phyloP scores from a whole-genome alignment of 2,113 vertebrate genomes.

The Burhinus oedicnemus region DNA sequence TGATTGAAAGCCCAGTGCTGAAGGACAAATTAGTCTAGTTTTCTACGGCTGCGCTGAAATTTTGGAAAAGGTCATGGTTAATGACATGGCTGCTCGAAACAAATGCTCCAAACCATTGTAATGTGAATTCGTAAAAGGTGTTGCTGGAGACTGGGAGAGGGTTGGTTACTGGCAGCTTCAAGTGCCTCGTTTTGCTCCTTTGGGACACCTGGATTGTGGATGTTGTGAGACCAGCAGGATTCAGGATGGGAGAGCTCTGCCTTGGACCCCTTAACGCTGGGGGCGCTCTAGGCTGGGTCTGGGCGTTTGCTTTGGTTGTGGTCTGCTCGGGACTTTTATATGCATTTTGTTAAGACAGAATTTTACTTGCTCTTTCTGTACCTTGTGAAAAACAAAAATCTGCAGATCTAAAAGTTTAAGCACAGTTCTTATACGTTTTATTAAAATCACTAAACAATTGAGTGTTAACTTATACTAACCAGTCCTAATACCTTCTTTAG shows the following conservation, averaged over 20 bases:
- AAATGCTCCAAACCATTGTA: not conserved
- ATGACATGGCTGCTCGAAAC: not conserved
- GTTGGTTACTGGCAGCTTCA: not conserved
- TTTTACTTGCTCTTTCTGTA: not conserved
- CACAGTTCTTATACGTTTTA: not conserved
- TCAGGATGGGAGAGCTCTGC: not conserved
- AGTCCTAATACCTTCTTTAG: not conserved
- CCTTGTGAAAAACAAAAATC: not conserved
- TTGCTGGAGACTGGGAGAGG: not conserved
- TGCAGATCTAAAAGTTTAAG: not conserved
- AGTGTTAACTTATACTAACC: not conserved
- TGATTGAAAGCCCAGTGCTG: not conserved
- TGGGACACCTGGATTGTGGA: not conserved
- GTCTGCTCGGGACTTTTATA: not conserved
- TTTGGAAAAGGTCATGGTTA: not conserved
- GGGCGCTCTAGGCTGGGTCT: fast-evolving
- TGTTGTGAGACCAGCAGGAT: too few species aligned
- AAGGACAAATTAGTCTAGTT: not conserved
- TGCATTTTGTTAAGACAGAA: not conserved
- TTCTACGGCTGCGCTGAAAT: not conserved
- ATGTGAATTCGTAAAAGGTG: not conserved
- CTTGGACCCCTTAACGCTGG: not conserved
- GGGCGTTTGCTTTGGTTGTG: not conserved
- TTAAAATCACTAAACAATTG: not conserved
- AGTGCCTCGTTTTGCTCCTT: not conserved